Evolutionary conservation across 2,113 vertebrate species (phyloP).

Genomic region (Motacilla tschutschensis): DNA sequence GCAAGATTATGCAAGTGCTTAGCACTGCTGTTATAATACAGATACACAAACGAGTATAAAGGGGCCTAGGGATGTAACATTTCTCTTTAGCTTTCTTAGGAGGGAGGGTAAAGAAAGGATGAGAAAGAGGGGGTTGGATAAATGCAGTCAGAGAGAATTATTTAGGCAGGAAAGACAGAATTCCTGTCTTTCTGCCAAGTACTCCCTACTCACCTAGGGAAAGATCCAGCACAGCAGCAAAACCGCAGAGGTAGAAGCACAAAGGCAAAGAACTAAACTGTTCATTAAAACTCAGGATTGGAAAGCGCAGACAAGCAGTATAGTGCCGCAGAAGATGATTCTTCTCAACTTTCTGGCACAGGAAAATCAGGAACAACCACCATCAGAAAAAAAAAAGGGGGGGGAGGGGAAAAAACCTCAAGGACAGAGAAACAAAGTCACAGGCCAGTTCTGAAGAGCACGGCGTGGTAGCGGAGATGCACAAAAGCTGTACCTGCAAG

Average conservation of each 20-base stretch:
- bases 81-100: slow-evolving; percentile 14
- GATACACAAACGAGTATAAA: slow-evolving; percentile 33
- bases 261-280: slow-evolving; percentile 33
- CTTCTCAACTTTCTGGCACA: slow-evolving; percentile 17
- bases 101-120: not conserved
- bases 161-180: slow-evolving; percentile 24
- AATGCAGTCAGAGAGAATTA: not conserved
- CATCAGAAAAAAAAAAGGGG: not conserved
- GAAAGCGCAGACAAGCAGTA: slow-evolving; percentile 46
- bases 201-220: not conserved
- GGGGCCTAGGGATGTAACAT: slow-evolving; percentile 24
- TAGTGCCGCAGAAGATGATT: slow-evolving; percentile 18
- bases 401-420: not conserved
- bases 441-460: not conserved
- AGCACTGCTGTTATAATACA: slow-evolving; percentile 22
- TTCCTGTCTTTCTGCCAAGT: slow-evolving; percentile 19
- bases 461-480: not conserved
- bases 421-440: slow-evolving; percentile 36
- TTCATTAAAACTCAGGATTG: slow-evolving; percentile 35
- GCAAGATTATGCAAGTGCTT: slow-evolving; percentile 42
- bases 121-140: not conserved
- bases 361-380: not conserved
- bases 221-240: slow-evolving; percentile 39
- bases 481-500: not conserved
- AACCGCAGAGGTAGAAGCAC: not conserved